Conservation (phyloP, 2,888 invertebrate genomes). For the Trissolcus brochymenae region DNA sequence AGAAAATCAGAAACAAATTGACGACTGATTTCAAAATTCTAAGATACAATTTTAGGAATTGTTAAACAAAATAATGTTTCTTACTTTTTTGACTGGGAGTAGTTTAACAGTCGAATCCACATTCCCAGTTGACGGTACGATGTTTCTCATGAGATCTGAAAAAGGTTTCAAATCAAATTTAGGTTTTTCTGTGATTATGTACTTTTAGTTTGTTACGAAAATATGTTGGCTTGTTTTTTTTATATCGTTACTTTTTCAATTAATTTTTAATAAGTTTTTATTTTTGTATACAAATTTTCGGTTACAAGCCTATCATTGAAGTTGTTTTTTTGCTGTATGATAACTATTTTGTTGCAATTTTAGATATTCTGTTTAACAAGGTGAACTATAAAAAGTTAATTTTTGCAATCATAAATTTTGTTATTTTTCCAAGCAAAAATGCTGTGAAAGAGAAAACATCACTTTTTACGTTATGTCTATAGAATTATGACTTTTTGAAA, state of each 20-base stretch:
- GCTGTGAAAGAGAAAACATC: conserved; percentile 7
- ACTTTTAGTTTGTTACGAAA: neutral
- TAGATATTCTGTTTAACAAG: neutral
- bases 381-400: neutral
- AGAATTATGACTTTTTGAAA: neutral
- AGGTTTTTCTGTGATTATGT: neutral
- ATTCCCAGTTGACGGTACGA: neutral
- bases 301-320: too few species aligned
- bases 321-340: too few species aligned
- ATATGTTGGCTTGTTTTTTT: too few species aligned
- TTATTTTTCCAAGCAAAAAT: conserved; percentile 20
- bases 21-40: too few species aligned
- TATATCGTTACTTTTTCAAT: too few species aligned
- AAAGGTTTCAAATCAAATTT: neutral
- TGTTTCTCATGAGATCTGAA: conserved; percentile 12
- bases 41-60: too few species aligned
- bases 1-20: too few species aligned
- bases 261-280: too few species aligned
- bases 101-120: too few species aligned
- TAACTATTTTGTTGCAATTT: neutral
- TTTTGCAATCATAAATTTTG: neutral
- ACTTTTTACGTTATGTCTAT: conserved; percentile 1
- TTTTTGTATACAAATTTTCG: too few species aligned
- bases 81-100: too few species aligned
- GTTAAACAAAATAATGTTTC: neutral